Evolutionary conservation across 2,797 vertebrate genomes (phyloP), one percentile per base, ranked within the genome.

Genomic region (Threskiornis aethiopicus): DNA sequence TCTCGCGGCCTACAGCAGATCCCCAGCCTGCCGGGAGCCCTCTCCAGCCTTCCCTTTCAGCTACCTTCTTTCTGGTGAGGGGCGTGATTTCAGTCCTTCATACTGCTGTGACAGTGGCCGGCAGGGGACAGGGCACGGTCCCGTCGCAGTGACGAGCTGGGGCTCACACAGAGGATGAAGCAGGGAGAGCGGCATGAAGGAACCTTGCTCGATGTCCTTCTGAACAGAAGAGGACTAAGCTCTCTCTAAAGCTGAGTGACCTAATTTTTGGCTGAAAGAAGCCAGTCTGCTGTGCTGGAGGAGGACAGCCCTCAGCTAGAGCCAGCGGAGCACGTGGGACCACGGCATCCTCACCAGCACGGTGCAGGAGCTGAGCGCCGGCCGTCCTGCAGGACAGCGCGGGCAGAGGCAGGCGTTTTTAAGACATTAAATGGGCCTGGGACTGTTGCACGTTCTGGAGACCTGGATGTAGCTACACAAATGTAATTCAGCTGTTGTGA

Each of bases 311-410:
- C 26, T 47, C 9, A 7, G 20, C 37, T 20, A 12, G 39, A 61
- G 65, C 47, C 41, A 29, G 47, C 1, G 2, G 19, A 24, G 77
- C 28, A 31, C 37, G 31, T 2, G 5, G 77, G 59, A 59, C 19
- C 0, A 0, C 2, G 6, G 44, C 33, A 22, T 37, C 77, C 77
- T 65, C 13, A 2, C 26, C 1, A 7, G 25, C 26, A 13, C 1
- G 5, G 42, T 13, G 16, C 44, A 13, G 52, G 29, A 42, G 64
- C 54, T 1, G 15, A 37, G 39, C 2, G 0, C 39, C 1, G 4
- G 12, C 22, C 0, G 1, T 37, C 49, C 59, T 1, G 3, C 13
- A 16, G 52, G 33, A 31, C 24, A 13, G 15, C 6, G 2, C 0
- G 6, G 51, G 67, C 15, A n/a, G 73, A 33, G 10, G 19, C 11